Evolutionary conservation across 1,140 invertebrate species (phyloP).

Genomic region (Batillaria attramentaria): DNA sequence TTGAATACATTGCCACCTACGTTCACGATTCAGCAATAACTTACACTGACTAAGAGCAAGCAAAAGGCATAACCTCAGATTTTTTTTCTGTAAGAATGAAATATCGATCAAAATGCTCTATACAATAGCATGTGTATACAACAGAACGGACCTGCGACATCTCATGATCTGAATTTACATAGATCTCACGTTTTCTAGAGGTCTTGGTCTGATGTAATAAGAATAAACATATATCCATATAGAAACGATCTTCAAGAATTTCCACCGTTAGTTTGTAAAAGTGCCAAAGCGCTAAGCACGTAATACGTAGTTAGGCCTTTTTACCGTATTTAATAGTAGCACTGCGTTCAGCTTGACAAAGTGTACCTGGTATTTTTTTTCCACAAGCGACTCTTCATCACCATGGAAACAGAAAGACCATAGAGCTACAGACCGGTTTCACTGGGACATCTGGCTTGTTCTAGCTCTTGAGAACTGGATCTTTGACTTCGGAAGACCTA

Average conservation of each 20-base stretch:
- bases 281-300: too few species aligned
- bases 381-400: not conserved
- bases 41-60: too few species aligned
- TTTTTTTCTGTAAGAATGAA: not conserved
- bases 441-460: slow-evolving; percentile 67
- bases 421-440: slow-evolving; percentile 46
- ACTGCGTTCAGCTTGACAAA: not conserved
- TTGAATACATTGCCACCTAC: not conserved
- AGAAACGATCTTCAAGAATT: too few species aligned
- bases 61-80: not conserved
- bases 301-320: not conserved
- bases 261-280: too few species aligned
- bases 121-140: too few species aligned
- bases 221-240: too few species aligned
- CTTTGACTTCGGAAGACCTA: slow-evolving; percentile 69
- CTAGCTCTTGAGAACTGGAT: slow-evolving; percentile 68
- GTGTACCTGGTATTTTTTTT: not conserved
- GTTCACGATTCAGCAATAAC: too few species aligned
- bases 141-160: too few species aligned
- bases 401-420: not conserved
- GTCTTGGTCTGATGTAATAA: too few species aligned
- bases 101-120: not conserved
- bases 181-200: too few species aligned
- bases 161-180: too few species aligned
- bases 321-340: not conserved